Conservation (phyloP, 1,140 invertebrate genomes). For the Acromyrmex heyeri region DNA sequence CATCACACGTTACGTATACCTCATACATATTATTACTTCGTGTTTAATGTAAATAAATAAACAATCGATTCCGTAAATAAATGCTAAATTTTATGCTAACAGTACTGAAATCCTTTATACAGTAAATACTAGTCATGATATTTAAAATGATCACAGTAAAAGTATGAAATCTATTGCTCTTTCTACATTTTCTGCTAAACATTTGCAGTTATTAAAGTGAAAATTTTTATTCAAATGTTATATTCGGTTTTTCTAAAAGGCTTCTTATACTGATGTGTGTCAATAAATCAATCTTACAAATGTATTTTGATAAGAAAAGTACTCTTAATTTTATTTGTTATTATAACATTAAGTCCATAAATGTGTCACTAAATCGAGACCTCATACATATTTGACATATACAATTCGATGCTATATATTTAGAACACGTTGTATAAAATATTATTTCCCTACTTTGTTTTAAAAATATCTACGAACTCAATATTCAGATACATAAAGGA, state of each 20-base stretch:
- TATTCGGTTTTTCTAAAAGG: conserved; percentile 24
- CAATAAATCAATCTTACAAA: conserved; percentile 46
- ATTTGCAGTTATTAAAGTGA: conserved; percentile 40
- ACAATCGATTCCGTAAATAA: conserved; percentile 19
- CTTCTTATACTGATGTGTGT: conserved; percentile 10
- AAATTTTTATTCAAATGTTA: conserved; percentile 22
- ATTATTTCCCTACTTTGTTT: conserved; percentile 17
- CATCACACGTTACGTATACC: conserved; percentile 51
- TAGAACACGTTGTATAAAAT: conserved; percentile 48
- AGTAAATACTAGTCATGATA: conserved; percentile 10
- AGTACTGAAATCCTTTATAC: conserved; percentile 35
- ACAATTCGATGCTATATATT: conserved; percentile 39
- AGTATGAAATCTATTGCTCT: conserved; percentile 19
- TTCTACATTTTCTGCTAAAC: conserved; percentile 6
- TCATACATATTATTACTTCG: conserved; percentile 27
- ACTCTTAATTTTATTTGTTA: conserved; percentile 42
- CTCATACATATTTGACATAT: conserved; percentile 32
- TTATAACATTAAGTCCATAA: conserved; percentile 48
- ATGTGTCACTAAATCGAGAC: conserved; percentile 23
- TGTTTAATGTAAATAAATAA: conserved; percentile 51
- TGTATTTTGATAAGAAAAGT: conserved; percentile 28
- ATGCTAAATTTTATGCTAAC: conserved; percentile 35
- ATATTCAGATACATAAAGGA: conserved; percentile 37
- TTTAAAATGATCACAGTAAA: conserved; percentile 47
- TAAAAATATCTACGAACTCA: conserved; percentile 44